Percentiles rank a stretch among this genome's conserved stretches.
phyloP scores from a whole-genome alignment of 1,140 invertebrate species.

The Dufourea novaeangliae region DNA sequence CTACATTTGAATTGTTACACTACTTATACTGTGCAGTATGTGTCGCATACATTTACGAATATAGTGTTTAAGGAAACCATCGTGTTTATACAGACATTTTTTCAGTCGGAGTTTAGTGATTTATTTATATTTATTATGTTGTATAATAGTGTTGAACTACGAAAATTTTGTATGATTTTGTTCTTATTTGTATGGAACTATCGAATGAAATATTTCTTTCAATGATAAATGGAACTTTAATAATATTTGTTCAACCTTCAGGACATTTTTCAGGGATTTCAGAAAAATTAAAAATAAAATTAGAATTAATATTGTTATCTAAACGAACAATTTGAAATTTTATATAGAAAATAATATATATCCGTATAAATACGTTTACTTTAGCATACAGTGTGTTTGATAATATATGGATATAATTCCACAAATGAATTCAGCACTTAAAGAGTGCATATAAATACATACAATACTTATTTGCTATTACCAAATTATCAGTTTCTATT shows the following conservation, averaged over 20 bases:
- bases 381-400: no score
- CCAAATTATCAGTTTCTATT: no score
- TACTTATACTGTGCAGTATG: conserved; percentile 8
- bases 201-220: background rate
- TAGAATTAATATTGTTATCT: background rate
- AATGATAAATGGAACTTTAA: background rate
- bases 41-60: background rate
- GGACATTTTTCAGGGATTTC: background rate
- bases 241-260: background rate
- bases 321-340: background rate
- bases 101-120: background rate
- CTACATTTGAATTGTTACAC: background rate
- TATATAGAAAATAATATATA: background rate
- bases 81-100: background rate
- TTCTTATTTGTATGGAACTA: background rate
- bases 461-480: no score
- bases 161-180: background rate
- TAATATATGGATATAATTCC: no score
- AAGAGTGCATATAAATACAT: no score
- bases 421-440: no score
- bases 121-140: background rate
- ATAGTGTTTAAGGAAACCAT: background rate
- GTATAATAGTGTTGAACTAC: background rate
- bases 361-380: no score
- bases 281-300: background rate